Conservation (phyloP, 2,888 invertebrate genomes). For the Autographa pulchrina region DNA sequence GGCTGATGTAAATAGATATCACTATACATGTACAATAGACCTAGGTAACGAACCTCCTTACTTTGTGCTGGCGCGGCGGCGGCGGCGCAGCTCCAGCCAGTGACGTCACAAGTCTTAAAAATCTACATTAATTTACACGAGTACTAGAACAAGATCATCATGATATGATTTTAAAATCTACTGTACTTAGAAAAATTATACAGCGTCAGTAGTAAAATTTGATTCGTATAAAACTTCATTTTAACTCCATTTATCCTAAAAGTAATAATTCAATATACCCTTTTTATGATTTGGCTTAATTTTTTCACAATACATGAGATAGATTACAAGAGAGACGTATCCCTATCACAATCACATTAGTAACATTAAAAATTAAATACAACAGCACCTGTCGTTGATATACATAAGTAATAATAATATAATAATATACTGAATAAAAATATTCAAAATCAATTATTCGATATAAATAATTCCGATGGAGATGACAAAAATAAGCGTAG, state of each 20-base stretch:
- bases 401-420: constrained; percentile 74
- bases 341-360: constrained; percentile 83
- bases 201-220: constrained; percentile 83
- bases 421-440: constrained; percentile 77
- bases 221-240: constrained; percentile 86
- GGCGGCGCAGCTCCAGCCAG: constrained; percentile 58
- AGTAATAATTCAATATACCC: constrained; percentile 87
- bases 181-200: constrained; percentile 86
- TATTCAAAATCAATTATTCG: constrained; percentile 78
- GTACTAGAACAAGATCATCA: constrained; percentile 75
- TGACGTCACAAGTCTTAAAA: constrained; percentile 67
- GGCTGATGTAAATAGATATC: constrained; percentile 42
- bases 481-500: constrained; percentile 78
- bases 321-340: constrained; percentile 83
- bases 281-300: constrained; percentile 87
- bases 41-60: constrained; percentile 54
- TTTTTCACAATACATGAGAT: constrained; percentile 78
- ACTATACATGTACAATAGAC: constrained; percentile 45
- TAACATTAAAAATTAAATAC: constrained; percentile 85
- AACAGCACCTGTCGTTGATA: constrained; percentile 87
- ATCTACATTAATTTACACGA: constrained; percentile 77
- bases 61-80: constrained; percentile 61
- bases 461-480: constrained; percentile 77
- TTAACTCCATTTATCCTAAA: constrained; percentile 84
- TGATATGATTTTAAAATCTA: constrained; percentile 86